Evolutionary conservation across 1,140 invertebrate genomes (phyloP).

Genomic region (Solenopsis fugax): DNA sequence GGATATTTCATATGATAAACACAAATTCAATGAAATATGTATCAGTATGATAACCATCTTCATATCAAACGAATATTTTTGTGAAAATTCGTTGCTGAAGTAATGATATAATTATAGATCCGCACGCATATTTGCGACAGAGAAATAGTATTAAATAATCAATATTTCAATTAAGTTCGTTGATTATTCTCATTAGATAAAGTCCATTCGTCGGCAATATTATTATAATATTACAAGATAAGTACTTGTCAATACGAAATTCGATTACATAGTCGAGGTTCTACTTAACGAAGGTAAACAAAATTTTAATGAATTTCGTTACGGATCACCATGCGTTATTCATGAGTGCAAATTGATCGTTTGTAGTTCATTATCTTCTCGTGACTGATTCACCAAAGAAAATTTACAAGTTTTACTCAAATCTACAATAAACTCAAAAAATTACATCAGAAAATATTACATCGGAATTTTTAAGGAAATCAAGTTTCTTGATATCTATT

Average conservation of each 20-base stretch:
- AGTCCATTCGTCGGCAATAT: not conserved
- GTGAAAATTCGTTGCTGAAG: not conserved
- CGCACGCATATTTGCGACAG: not conserved
- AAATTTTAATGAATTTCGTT: constrained; percentile 37
- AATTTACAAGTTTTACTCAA: not conserved
- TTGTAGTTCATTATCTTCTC: not conserved
- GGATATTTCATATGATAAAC: constrained; percentile 26
- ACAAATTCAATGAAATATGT: not conserved
- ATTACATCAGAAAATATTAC: not conserved
- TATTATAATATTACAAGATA: constrained; percentile 1
- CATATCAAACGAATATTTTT: not conserved
- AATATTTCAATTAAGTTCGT: constrained; percentile 22
- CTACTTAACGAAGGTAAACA: constrained; percentile 6
- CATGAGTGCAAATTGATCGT: not conserved
- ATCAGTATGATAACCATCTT: too few species aligned
- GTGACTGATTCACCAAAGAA: not conserved
- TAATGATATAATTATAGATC: constrained; percentile 25
- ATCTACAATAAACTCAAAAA: not conserved
- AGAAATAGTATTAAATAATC: constrained; percentile 6
- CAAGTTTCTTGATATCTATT: constrained; percentile 53
- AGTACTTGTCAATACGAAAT: constrained; percentile 31
- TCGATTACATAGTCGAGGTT: constrained; percentile 1
- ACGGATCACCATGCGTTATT: not conserved
- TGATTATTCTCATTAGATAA: not conserved
- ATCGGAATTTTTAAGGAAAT: constrained; percentile 13